Conservation (phyloP, 23 tunicate species). For the Clavelina lepadiformis region DNA sequence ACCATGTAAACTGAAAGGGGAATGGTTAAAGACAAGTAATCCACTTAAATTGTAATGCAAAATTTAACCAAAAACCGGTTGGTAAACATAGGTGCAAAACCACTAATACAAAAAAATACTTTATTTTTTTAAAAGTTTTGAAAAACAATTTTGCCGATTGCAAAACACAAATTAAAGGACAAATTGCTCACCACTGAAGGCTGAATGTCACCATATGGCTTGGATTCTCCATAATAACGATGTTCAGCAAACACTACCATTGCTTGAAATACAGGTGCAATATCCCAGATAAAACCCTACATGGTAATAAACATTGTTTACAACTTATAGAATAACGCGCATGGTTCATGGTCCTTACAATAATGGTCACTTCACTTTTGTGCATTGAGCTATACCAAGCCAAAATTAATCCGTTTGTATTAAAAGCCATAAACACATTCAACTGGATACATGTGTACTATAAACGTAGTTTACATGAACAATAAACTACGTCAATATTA, state of each 20-base stretch:
- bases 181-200: slow-evolving; percentile 34
- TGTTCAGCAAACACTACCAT: slow-evolving; percentile 89
- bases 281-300: slow-evolving; percentile 89
- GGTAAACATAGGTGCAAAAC: background rate
- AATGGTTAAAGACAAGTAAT: too few species aligned
- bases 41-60: too few species aligned
- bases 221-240: slow-evolving; percentile 69
- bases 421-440: too few species aligned
- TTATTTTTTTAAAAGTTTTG: background rate
- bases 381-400: too few species aligned
- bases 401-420: too few species aligned
- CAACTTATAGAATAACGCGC: background rate
- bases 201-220: slow-evolving; percentile 46
- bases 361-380: too few species aligned
- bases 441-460: too few species aligned
- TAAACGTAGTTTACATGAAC: too few species aligned
- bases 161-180: background rate
- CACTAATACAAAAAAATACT: background rate
- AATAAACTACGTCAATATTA: too few species aligned
- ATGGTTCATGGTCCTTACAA: background rate
- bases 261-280: slow-evolving; percentile 72
- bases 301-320: background rate
- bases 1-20: too few species aligned
- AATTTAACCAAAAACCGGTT: too few species aligned
- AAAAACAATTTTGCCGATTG: background rate